Conservation (phyloP, 2,797 vertebrate species). For the Nothura maculosa region DNA sequence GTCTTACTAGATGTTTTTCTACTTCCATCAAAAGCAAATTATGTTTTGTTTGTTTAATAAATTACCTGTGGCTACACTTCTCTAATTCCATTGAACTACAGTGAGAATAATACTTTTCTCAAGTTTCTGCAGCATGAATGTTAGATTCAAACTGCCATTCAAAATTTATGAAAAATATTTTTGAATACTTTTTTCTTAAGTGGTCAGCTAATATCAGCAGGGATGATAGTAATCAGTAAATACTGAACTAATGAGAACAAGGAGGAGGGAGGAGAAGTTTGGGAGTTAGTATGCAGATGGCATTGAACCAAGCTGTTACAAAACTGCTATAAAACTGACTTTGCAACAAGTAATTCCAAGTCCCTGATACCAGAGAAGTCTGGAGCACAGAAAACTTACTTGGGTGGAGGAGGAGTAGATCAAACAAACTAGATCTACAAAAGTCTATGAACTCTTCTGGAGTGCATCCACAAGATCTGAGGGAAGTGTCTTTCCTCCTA, state of each 20-base stretch:
- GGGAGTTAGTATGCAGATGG: accelerated
- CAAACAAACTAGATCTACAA: too few species aligned
- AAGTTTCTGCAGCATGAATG: not conserved
- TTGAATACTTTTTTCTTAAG: not conserved
- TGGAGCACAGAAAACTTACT: too few species aligned
- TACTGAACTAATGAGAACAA: not conserved
- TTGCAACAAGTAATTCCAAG: not conserved
- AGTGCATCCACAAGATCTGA: too few species aligned
- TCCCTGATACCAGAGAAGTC: too few species aligned
- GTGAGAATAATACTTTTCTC: not conserved
- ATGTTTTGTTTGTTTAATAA: not conserved
- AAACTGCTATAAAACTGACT: not conserved
- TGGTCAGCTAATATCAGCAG: not conserved
- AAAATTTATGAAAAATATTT: not conserved
- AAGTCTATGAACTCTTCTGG: too few species aligned
- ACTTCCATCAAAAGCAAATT: not conserved
- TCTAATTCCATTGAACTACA: not conserved
- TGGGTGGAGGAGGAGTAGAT: too few species aligned
- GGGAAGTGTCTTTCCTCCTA: too few species aligned
- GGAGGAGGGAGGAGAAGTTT: not conserved
- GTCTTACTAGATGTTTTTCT: not conserved
- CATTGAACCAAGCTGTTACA: not conserved
- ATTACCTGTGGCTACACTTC: not conserved
- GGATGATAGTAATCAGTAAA: not conserved
- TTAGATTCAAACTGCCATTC: not conserved